Evolutionary conservation across 2,797 vertebrate species (phyloP).

Genomic region (Sebastiscus albofasciatus): DNA sequence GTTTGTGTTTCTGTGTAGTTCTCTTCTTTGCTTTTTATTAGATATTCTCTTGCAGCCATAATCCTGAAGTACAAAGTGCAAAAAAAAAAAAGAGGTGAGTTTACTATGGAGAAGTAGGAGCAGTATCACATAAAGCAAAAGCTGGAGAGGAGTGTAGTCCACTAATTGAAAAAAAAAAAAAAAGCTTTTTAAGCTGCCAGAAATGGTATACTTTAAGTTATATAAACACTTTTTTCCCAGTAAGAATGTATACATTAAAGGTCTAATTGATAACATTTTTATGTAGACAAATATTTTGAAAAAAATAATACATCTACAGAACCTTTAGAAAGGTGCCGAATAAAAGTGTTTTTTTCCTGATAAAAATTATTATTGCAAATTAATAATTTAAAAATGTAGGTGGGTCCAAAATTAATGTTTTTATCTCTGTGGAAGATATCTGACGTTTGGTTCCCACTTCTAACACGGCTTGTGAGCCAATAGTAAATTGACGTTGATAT

Average conservation of each 20-base stretch:
- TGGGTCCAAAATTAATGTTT: too few species aligned
- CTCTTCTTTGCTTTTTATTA: background rate
- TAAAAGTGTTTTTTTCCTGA: too few species aligned
- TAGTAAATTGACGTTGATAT: too few species aligned
- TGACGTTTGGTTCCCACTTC: too few species aligned
- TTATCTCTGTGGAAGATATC: too few species aligned
- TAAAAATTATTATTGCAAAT: too few species aligned
- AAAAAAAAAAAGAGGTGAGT: background rate
- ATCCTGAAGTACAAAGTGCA: background rate
- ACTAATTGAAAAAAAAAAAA: background rate
- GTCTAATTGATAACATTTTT: too few species aligned
- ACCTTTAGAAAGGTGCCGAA: too few species aligned
- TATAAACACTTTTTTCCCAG: background rate
- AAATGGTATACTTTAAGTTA: background rate
- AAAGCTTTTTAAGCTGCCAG: background rate
- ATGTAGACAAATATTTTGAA: too few species aligned
- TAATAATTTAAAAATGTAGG: too few species aligned
- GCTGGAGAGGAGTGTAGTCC: background rate
- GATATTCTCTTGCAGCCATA: background rate
- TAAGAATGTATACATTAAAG: background rate
- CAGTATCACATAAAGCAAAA: background rate
- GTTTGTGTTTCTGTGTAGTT: background rate
- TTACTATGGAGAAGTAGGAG: background rate
- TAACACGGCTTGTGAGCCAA: too few species aligned
- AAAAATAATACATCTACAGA: too few species aligned